phyloP scores from a whole-genome alignment of 2,113 vertebrate genomes.

The Chaetodon trifascialis region DNA sequence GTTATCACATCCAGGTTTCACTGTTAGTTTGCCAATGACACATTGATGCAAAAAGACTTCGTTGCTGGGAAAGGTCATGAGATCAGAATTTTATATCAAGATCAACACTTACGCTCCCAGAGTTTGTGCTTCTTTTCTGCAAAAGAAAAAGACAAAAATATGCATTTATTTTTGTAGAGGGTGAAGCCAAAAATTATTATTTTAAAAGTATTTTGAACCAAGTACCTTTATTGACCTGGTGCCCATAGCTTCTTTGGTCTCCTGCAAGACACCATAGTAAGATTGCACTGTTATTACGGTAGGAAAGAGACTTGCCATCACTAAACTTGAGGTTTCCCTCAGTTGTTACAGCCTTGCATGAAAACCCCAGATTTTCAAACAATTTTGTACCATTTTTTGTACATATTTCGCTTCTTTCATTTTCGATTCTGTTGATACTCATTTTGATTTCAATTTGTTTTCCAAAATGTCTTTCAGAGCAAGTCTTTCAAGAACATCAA shows the following conservation, averaged over 20 bases:
- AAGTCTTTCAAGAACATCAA: not conserved
- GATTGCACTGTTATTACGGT: not conserved
- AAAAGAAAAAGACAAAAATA: not conserved
- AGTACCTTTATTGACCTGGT: conserved; percentile 54
- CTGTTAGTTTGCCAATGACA: not conserved
- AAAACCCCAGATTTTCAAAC: not conserved
- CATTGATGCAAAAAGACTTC: too few species aligned
- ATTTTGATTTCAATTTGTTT: too few species aligned
- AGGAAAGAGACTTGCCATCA: not conserved
- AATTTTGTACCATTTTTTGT: not conserved
- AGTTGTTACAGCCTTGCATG: not conserved
- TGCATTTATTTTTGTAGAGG: not conserved
- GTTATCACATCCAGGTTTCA: not conserved
- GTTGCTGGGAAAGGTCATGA: not conserved
- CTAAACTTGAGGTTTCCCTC: not conserved
- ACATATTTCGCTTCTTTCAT: too few species aligned
- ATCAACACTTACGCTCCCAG: conserved; percentile 42
- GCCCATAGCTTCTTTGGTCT: not conserved
- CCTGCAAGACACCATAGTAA: conserved; percentile 36
- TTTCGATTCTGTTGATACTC: too few species aligned
- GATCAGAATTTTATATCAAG: not conserved
- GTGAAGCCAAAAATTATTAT: not conserved
- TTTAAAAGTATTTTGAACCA: not conserved
- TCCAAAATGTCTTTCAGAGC: not conserved
- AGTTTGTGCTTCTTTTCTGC: conserved; percentile 73